phyloP scores from a whole-genome alignment of 1,140 invertebrate species.

The Dysdera silvatica region DNA sequence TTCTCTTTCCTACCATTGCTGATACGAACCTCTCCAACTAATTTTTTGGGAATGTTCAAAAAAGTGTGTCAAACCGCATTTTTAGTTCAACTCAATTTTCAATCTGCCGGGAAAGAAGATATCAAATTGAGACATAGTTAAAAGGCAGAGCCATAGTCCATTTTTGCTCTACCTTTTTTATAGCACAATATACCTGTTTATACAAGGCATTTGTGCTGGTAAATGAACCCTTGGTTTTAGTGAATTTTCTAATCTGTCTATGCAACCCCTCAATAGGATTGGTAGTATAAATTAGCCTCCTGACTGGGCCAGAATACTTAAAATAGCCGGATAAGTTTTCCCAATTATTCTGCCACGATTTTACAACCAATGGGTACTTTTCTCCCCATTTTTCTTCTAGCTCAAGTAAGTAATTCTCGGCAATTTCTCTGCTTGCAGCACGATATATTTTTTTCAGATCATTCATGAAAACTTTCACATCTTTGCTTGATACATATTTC shows the following conservation, averaged over 20 bases:
- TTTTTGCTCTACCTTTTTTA: slow-evolving; percentile 5
- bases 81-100: slow-evolving; percentile 7
- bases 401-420: slow-evolving; percentile 2
- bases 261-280: not conserved
- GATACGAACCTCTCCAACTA: too few species aligned
- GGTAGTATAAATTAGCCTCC: not conserved
- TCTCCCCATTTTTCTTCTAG: not conserved
- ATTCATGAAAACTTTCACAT: slow-evolving; percentile 1
- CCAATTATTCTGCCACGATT: not conserved
- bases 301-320: not conserved
- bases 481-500: slow-evolving; percentile 7
- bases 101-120: slow-evolving; percentile 6
- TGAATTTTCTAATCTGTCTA: not conserved
- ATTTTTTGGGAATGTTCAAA: not conserved
- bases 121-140: slow-evolving; percentile 10
- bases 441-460: slow-evolving; percentile 5
- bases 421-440: slow-evolving; percentile 6
- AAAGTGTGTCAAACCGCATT: slow-evolving; percentile 6
- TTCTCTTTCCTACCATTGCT: too few species aligned
- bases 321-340: not conserved
- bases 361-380: not conserved
- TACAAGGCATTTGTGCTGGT: slow-evolving; percentile 9
- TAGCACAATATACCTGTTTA: slow-evolving; percentile 8
- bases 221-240: slow-evolving; percentile 7
- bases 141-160: not conserved